phyloP scores from a whole-genome alignment of 2,113 vertebrate species.

The Zapus hudsonius region DNA sequence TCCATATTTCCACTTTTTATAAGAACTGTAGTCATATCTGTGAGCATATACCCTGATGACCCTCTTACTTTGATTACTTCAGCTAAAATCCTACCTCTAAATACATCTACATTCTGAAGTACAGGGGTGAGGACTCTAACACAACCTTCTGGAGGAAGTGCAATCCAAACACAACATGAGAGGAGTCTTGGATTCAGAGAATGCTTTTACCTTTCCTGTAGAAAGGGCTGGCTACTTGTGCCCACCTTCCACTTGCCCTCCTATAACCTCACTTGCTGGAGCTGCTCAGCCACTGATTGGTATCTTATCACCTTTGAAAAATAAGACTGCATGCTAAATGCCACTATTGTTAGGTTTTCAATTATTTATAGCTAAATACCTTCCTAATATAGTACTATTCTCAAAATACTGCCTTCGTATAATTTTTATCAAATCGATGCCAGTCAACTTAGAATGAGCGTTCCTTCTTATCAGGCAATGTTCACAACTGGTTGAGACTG shows the following conservation, averaged over 20 bases:
- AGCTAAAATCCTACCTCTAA: not conserved
- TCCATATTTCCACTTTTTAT: not conserved
- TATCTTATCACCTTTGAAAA: conserved; percentile 11
- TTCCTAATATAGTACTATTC: conserved; percentile 21
- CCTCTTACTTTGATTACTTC: not conserved
- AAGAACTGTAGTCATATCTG: not conserved
- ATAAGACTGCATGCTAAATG: not conserved
- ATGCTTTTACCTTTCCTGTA: not conserved
- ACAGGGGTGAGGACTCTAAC: not conserved
- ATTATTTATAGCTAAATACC: not conserved
- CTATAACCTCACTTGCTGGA: not conserved
- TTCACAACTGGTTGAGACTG: not conserved
- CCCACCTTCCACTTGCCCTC: not conserved
- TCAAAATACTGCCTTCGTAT: not conserved
- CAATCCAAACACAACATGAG: not conserved
- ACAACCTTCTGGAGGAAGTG: not conserved
- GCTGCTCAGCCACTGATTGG: not conserved
- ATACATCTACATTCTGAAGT: not conserved
- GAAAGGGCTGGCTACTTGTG: not conserved
- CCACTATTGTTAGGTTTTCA: not conserved
- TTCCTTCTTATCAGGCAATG: not conserved
- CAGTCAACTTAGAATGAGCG: not conserved
- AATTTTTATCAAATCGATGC: conserved; percentile 22
- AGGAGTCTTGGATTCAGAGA: not conserved
- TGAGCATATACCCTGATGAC: not conserved